phyloP scores from a whole-genome alignment of 2,113 vertebrate genomes.

The Choloepus hoffmanni region DNA sequence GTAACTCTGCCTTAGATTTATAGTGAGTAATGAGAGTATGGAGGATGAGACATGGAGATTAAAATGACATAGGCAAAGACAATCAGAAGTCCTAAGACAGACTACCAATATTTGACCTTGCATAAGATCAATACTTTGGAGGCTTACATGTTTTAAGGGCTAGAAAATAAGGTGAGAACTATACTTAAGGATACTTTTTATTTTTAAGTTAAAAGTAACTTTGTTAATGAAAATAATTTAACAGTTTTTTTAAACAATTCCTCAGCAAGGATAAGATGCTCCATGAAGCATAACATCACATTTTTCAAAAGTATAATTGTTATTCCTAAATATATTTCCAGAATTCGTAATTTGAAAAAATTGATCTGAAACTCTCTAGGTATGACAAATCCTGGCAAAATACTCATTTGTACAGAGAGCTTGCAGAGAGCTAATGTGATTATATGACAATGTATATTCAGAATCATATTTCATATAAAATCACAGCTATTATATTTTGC shows the following conservation, averaged over 20 bases:
- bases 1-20: background rate
- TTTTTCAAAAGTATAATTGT: background rate
- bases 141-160: background rate
- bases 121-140: background rate
- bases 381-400: background rate
- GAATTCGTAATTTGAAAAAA: background rate
- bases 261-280: background rate
- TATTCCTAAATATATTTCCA: constrained; percentile 14
- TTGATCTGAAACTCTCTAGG: background rate
- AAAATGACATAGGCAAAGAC: background rate
- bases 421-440: background rate
- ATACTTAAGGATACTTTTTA: background rate
- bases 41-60: background rate
- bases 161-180: background rate
- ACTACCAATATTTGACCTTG: background rate
- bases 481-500: background rate
- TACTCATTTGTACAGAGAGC: background rate
- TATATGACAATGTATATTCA: background rate
- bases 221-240: background rate
- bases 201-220: background rate
- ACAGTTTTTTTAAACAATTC: background rate
- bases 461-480: constrained; percentile 19
- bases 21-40: background rate
- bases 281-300: background rate
- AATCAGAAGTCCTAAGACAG: background rate